These are phyloP conservation scores for Parnassius apollo DNA, from an alignment of 2,888 invertebrate species.

Conservation along the genomic window DNA sequence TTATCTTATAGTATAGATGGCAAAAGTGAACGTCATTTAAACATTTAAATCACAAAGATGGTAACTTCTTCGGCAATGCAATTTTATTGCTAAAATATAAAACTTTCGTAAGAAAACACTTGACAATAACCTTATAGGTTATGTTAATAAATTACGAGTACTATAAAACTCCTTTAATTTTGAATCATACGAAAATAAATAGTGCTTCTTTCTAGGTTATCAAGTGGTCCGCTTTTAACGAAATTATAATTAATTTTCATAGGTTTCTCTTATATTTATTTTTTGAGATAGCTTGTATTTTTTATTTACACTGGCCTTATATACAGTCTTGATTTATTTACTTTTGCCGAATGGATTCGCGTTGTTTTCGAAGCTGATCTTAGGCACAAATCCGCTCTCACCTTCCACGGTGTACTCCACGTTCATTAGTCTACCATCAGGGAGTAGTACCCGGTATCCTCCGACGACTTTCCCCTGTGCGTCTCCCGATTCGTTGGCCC, in stretches of 20 bases:
- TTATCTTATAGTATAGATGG: constrained; percentile 39
- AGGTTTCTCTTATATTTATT: background rate
- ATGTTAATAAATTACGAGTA: constrained; percentile 6
- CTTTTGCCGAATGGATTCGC: constrained; percentile 79
- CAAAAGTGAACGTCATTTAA: constrained; percentile 37
- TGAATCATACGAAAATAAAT: constrained; percentile 2
- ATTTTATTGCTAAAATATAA: background rate
- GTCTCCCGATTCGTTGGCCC: constrained; percentile 85
- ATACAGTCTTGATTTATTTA: constrained; percentile 43
- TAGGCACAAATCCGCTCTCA: constrained; percentile 87
- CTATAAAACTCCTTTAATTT: background rate
- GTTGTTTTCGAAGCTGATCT: constrained; percentile 83
- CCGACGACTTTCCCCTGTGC: constrained; percentile 84
- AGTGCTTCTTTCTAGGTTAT: background rate
- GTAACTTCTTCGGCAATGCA: constrained; percentile 44
- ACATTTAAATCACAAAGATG: constrained; percentile 60
- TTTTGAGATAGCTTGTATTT: background rate
- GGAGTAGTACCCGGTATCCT: constrained; percentile 84
- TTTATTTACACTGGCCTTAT: constrained; percentile 16
- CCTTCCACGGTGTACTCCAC: constrained; percentile 87
- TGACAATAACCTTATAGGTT: background rate
- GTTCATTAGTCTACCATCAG: constrained; percentile 87
- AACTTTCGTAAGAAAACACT: constrained; percentile 1
- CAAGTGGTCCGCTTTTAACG: background rate
- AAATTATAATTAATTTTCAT: background rate